These are phyloP conservation scores for Pluvianellus socialis DNA, from an alignment of 2,113 vertebrate genomes.

Conservation along the genomic window DNA sequence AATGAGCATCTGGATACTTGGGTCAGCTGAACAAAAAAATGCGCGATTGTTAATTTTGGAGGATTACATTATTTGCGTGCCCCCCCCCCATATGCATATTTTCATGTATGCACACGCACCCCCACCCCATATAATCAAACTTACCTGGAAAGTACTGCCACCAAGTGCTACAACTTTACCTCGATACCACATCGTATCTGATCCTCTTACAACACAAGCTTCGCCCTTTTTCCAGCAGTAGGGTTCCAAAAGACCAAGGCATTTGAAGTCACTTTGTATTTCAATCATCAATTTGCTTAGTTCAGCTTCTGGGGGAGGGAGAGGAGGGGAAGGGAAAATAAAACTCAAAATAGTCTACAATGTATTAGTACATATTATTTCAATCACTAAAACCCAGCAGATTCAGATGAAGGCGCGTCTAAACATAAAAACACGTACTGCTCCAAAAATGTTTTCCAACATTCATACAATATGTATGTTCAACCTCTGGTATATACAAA, in stretches of 20 bases:
- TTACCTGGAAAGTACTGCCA: slow-evolving; percentile 80
- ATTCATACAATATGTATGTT: background rate
- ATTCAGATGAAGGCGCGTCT: background rate
- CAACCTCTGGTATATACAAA: background rate
- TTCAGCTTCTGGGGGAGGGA: slow-evolving; percentile 70
- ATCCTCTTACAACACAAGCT: slow-evolving; percentile 87
- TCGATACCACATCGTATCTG: slow-evolving; percentile 89
- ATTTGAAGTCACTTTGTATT: slow-evolving; percentile 83
- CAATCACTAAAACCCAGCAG: background rate
- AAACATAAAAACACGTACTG: background rate
- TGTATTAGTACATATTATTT: background rate
- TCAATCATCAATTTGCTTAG: slow-evolving; percentile 77
- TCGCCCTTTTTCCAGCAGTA: slow-evolving; percentile 87
- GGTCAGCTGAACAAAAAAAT: background rate
- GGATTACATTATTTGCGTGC: background rate
- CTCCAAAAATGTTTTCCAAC: background rate
- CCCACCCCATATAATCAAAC: background rate
- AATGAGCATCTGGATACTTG: background rate
- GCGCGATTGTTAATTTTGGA: background rate
- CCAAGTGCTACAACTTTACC: slow-evolving; percentile 82
- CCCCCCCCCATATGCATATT: no score
- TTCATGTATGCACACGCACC: no score
- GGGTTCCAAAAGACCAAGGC: slow-evolving; percentile 80
- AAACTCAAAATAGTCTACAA: background rate
- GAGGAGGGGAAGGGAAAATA: background rate